Evolutionary conservation across 2,797 vertebrate species (phyloP).

Genomic region (Eptatretus atami): DNA sequence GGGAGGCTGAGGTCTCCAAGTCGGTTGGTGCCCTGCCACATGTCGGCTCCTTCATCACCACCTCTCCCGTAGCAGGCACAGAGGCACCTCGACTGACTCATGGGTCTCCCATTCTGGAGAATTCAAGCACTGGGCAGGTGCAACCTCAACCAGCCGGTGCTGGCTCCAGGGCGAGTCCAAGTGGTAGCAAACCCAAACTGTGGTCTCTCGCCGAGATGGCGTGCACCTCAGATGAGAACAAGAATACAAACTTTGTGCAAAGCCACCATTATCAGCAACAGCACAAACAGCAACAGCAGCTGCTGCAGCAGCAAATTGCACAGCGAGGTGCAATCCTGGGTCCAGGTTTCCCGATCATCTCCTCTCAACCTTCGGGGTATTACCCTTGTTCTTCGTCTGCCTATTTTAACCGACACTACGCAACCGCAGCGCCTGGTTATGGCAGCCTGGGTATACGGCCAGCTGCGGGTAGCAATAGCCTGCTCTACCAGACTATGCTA

Average conservation of each 20-base stretch:
- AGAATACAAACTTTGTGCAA: not conserved
- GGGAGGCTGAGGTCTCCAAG: too few relatives aligned
- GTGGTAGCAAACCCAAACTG: not conserved
- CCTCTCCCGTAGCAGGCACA: conserved; percentile 3
- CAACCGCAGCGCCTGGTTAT: not conserved
- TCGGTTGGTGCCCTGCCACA: too few relatives aligned
- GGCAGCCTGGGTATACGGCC: not conserved
- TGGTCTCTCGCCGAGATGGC: conserved; percentile 4
- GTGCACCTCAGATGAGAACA: not conserved
- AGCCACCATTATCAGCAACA: not conserved
- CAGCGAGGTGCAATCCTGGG: not conserved
- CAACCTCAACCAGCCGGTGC: not conserved
- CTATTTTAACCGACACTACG: not conserved
- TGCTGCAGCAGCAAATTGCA: not conserved
- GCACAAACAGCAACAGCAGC: not conserved
- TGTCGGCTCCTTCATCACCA: not conserved
- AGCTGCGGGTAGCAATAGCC: not conserved
- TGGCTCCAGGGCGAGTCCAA: not conserved
- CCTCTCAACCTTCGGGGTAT: not conserved
- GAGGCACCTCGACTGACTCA: not conserved
- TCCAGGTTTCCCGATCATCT: not conserved
- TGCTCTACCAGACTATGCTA: conserved; percentile 2
- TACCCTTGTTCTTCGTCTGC: not conserved
- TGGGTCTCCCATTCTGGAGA: conserved; percentile 1
- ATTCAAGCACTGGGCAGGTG: conserved; percentile 3